phyloP scores from a whole-genome alignment of 2,113 vertebrate genomes.

The Aramus guarauna region DNA sequence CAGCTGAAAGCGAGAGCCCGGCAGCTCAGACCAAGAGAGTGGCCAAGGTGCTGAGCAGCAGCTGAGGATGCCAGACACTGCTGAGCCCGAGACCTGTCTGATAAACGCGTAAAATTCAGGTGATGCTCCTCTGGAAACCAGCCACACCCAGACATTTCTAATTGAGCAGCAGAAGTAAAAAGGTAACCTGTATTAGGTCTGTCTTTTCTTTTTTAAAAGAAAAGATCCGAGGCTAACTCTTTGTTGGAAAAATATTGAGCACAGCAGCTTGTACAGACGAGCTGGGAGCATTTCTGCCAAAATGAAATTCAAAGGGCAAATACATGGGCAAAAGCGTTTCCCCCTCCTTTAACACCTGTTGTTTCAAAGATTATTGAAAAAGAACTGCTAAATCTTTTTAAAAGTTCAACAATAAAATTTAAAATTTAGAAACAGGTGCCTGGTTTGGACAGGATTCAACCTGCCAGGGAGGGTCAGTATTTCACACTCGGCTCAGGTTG shows the following conservation, averaged over 20 bases:
- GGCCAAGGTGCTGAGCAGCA: not conserved
- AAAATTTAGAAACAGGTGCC: not conserved
- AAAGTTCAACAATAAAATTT: not conserved
- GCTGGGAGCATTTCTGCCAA: not conserved
- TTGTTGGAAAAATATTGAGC: not conserved
- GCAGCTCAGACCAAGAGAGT: not conserved
- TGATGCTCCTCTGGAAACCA: not conserved
- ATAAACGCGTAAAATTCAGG: not conserved
- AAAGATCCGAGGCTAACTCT: not conserved
- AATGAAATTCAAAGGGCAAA: not conserved
- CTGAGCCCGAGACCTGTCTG: not conserved
- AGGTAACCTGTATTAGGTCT: not conserved
- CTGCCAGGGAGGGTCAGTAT: not conserved
- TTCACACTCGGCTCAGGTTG: not conserved
- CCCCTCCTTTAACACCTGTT: not conserved
- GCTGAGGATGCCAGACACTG: not conserved
- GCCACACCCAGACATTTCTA: not conserved
- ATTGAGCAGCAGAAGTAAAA: not conserved
- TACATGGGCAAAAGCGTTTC: fast-evolving
- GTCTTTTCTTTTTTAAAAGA: not conserved
- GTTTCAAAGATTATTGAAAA: not conserved
- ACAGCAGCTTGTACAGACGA: not conserved
- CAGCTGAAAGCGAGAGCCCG: not conserved
- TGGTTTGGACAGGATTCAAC: not conserved
- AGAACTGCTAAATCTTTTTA: not conserved